Base-by-base conservation (phyloP, 2,113 vertebrate species). In the Paratilapia polleni region DNA sequence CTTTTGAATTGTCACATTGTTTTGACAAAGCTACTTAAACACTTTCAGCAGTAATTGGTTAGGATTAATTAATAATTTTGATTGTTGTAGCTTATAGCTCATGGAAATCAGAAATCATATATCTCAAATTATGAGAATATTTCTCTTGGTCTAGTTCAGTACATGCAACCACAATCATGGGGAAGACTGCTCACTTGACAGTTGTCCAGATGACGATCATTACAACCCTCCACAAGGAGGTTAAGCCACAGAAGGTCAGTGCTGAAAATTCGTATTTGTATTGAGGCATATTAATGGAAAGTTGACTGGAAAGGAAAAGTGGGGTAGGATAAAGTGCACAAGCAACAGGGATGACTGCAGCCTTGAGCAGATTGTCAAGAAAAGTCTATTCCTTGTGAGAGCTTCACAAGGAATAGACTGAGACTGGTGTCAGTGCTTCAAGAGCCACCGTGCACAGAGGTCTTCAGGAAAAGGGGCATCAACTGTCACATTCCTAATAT, bases 311-410 rank as follows among this genome's bases (percentile, higher is more conserved):
- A 0, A 22, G 9, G 49, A 70, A 49, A 11, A 14, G 47, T 49
- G 56, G 22, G 11, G n/a, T 58, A 13, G 4, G 66, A 70, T 28
- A 41, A 20, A 9, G 43, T 49, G 43, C 43, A 70, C 43, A 20
- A 19, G 43, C 43, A 70, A 28, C 9, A 28, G 14, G 41, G 64
- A 49, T 49, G 9, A 19, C 43, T 20, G 41, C 64, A 70, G 66
- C 41, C 64, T 49, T 47, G 22, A 70, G 15, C 49, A 9, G 0
- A 28, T 7, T 70, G 66, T 20, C 24, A 49, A 28, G 24, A 8
- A 49, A 49, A 4, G 6, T 19, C 49, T 22, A 70, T 70, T 0
- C 41, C 5, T 6, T 17, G 14, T 4, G 14, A 49, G 14, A 17
- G 26, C 64, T 70, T 70, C 41, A 19, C 15, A 1, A 4, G 15